Percentiles rank a stretch among this genome's conserved stretches.
phyloP scores from a whole-genome alignment of 2,797 vertebrate genomes.

The Peromyscus eremicus region DNA sequence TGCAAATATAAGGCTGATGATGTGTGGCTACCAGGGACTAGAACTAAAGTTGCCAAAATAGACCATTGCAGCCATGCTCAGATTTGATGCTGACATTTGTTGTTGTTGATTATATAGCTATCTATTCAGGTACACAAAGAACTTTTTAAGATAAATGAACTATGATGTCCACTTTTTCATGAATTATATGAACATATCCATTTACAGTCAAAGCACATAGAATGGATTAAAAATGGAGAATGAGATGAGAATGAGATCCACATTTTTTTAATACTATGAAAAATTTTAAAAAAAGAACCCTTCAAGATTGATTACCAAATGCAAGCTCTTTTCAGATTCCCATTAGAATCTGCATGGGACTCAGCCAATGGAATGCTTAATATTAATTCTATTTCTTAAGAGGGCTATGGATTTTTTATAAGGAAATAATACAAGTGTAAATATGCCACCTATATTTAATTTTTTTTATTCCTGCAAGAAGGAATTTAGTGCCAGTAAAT shows the following conservation, averaged over 20 bases:
- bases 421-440: slow-evolving; percentile 81
- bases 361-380: slow-evolving; percentile 84
- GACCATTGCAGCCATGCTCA: background rate
- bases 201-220: slow-evolving; percentile 13
- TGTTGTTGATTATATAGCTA: slow-evolving; percentile 46
- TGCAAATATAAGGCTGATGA: background rate
- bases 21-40: background rate
- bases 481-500: slow-evolving; percentile 77
- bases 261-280: slow-evolving; percentile 57
- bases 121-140: background rate
- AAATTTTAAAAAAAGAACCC: slow-evolving; percentile 16
- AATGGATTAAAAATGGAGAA: background rate
- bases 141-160: background rate
- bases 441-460: slow-evolving; percentile 66
- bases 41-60: background rate
- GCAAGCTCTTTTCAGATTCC: slow-evolving; percentile 74
- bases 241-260: background rate
- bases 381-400: slow-evolving; percentile 85
- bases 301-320: slow-evolving; percentile 75
- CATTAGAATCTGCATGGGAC: slow-evolving; percentile 81
- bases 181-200: slow-evolving; percentile 22
- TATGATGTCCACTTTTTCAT: background rate
- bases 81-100: background rate
- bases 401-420: slow-evolving; percentile 79
- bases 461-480: slow-evolving; percentile 69